phyloP scores from a whole-genome alignment of 2,113 vertebrate species.

The Cyprichromis sp. region DNA sequence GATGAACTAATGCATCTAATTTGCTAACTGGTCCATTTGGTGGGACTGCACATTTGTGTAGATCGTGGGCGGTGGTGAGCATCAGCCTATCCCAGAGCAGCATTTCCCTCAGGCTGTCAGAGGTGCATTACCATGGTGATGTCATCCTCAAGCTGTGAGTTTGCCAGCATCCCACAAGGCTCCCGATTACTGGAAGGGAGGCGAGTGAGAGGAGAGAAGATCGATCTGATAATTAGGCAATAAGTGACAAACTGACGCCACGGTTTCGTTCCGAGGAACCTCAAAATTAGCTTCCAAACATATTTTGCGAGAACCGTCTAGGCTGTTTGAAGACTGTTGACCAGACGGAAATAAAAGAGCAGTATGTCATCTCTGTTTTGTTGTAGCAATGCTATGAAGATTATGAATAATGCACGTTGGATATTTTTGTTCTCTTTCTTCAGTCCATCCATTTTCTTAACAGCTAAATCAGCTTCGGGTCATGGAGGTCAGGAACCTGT shows the following conservation, averaged over 20 bases:
- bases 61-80: conserved; percentile 22
- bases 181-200: conserved; percentile 31
- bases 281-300: not conserved
- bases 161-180: conserved; percentile 18
- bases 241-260: not conserved
- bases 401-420: not conserved
- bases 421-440: not conserved
- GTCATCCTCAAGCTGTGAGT: conserved; percentile 38
- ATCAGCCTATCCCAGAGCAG: conserved; percentile 14
- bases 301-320: not conserved
- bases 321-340: not conserved
- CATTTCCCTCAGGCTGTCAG: not conserved
- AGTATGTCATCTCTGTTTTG: not conserved
- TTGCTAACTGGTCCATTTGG: not conserved
- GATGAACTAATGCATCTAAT: conserved; percentile 33
- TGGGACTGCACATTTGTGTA: not conserved
- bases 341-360: not conserved
- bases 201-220: not conserved
- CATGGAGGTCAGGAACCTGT: not conserved
- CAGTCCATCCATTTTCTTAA: not conserved
- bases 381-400: not conserved
- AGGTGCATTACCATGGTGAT: conserved; percentile 38
- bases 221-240: conserved; percentile 23
- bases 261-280: not conserved
- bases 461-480: not conserved